Conservation (phyloP, 2,888 invertebrate genomes). For the Drosophila antonietae region DNA sequence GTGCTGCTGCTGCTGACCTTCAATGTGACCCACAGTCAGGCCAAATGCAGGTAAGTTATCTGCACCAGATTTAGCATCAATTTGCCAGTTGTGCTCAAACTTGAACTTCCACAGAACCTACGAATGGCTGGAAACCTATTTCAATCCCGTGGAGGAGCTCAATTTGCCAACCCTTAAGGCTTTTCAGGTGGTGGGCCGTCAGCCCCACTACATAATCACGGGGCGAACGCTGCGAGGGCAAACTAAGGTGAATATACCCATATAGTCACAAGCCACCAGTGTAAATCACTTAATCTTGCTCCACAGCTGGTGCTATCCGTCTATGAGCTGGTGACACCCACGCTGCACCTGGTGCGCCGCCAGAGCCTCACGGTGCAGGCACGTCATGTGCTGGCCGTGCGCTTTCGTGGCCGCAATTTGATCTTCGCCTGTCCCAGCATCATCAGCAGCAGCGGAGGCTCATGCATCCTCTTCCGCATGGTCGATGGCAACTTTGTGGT, state of each 20-base stretch:
- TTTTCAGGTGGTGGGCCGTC: constrained; percentile 68
- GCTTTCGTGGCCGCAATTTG: constrained; percentile 72
- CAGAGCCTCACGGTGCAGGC: constrained; percentile 75
- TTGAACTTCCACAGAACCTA: constrained; percentile 64
- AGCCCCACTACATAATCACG: constrained; percentile 68
- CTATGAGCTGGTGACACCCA: constrained; percentile 58
- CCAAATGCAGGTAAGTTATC: constrained; percentile 58
- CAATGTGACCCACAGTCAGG: constrained; percentile 65
- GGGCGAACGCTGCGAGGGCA: constrained; percentile 64
- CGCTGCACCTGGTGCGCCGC: constrained; percentile 60
- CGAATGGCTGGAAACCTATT: constrained; percentile 80
- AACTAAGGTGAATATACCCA: constrained; percentile 61
- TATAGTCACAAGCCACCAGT: too few species aligned
- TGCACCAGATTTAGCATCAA: not conserved
- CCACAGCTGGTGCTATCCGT: constrained; percentile 72
- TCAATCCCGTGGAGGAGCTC: constrained; percentile 77
- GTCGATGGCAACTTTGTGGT: constrained; percentile 74
- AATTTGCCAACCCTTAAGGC: constrained; percentile 68
- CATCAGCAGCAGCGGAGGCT: constrained; percentile 1
- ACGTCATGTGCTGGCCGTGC: constrained; percentile 58
- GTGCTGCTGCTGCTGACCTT: constrained; percentile 71
- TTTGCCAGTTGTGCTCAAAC: not conserved
- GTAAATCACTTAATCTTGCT: not conserved
- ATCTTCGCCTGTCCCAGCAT: constrained; percentile 71
- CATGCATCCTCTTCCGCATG: constrained; percentile 77